These are phyloP conservation scores for Aphelocoma coerulescens DNA, from an alignment of 2,113 vertebrate species.

Conservation along the genomic window DNA sequence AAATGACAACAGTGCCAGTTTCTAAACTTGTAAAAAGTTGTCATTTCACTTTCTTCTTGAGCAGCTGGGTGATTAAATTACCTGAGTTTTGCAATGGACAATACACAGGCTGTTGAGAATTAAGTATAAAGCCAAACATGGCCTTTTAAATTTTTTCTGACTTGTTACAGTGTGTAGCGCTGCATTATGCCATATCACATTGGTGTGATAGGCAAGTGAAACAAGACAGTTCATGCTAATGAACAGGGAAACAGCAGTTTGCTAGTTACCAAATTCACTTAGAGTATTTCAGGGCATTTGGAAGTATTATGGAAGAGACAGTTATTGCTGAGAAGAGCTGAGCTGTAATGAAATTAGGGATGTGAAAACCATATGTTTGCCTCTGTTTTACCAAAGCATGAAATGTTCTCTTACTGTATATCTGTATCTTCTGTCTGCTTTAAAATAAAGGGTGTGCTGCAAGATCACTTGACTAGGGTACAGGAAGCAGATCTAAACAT, in stretches of 20 bases:
- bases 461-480: not conserved
- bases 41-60: not conserved
- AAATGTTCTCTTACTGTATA: not conserved
- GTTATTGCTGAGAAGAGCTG: slow-evolving; percentile 35
- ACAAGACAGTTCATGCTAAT: slow-evolving; percentile 23
- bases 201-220: not conserved
- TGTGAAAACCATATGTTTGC: slow-evolving; percentile 35
- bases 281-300: slow-evolving; percentile 23
- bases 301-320: slow-evolving; percentile 22
- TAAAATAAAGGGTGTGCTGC: not conserved
- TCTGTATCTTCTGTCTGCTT: not conserved
- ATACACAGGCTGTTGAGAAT: not conserved
- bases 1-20: not conserved
- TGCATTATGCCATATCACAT: not conserved
- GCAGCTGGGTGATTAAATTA: slow-evolving; percentile 10
- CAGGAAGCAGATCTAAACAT: not conserved
- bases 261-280: slow-evolving; percentile 14
- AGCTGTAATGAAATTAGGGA: slow-evolving; percentile 38
- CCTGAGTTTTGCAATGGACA: slow-evolving; percentile 27
- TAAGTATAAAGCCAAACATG: slow-evolving; percentile 10
- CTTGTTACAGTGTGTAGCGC: not conserved
- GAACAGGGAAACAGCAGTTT: slow-evolving; percentile 17
- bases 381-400: slow-evolving; percentile 12
- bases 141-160: slow-evolving; percentile 27
- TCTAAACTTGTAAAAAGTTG: not conserved